Percentiles rank a stretch among this genome's conserved stretches.
phyloP scores from a whole-genome alignment of 2,113 vertebrate genomes.

The Dunckerocampus dactyliophorus region DNA sequence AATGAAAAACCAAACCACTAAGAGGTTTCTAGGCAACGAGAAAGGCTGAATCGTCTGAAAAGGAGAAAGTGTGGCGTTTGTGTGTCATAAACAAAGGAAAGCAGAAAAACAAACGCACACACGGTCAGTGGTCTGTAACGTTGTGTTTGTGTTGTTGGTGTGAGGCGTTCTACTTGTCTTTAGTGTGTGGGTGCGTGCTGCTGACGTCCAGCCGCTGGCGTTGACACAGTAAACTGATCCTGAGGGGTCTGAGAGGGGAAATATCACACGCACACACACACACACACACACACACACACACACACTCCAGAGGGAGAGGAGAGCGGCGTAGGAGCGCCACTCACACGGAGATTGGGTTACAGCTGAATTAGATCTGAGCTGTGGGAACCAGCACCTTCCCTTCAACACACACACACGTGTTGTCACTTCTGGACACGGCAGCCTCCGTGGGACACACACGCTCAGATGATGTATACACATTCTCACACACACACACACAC shows the following conservation, averaged over 20 bases:
- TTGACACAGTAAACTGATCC: slow-evolving; percentile 84
- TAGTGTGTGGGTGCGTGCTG: slow-evolving; percentile 1
- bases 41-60: too few species aligned
- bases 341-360: slow-evolving; percentile 5
- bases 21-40: too few species aligned
- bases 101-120: too few species aligned
- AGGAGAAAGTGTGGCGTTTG: too few species aligned
- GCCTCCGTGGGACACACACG: too few species aligned
- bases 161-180: too few species aligned
- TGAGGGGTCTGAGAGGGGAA: slow-evolving; percentile 78
- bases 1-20: too few species aligned
- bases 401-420: slow-evolving; percentile 1
- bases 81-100: too few species aligned
- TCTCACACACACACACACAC: slow-evolving; percentile 42
- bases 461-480: slow-evolving; percentile 60
- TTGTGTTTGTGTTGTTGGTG: too few species aligned
- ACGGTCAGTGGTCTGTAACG: too few species aligned
- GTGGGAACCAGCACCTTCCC: slow-evolving; percentile 6
- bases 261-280: too few species aligned
- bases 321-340: slow-evolving; percentile 4
- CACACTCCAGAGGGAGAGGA: slow-evolving; percentile 8
- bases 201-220: slow-evolving; percentile 59
- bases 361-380: slow-evolving; percentile 4
- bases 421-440: not conserved
- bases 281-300: not conserved